A percentile compares a stretch with the other conserved stretches of the same genome.
These are phyloP conservation scores for Cheirogaleus medius DNA, from an alignment of 2,113 vertebrate genomes.

Conservation along the genomic window DNA sequence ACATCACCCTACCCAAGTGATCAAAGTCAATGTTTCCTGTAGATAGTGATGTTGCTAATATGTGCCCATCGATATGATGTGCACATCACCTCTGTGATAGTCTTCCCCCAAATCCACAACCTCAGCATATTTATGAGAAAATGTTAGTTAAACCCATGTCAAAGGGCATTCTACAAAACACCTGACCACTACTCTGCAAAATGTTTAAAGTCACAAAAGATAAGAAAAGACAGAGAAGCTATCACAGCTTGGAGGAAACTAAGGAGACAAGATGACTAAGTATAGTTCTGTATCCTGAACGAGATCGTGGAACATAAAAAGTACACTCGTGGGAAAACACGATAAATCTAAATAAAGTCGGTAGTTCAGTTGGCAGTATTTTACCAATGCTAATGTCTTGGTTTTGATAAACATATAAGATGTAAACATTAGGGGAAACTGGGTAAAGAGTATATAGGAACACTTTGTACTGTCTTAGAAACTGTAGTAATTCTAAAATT, in stretches of 20 bases:
- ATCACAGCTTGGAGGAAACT: background rate
- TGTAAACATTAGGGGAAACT: background rate
- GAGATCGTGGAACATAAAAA: background rate
- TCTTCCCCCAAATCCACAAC: background rate
- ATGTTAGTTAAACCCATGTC: background rate
- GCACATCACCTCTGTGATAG: background rate
- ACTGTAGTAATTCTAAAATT: background rate
- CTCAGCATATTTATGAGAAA: background rate
- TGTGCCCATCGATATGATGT: background rate
- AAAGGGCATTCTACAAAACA: background rate
- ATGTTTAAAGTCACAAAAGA: constrained; percentile 1
- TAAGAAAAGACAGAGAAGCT: background rate
- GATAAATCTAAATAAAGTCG: background rate
- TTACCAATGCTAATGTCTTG: background rate
- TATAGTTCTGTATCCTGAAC: background rate
- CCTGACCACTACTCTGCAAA: background rate
- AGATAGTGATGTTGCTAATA: background rate
- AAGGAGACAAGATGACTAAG: background rate
- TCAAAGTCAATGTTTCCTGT: background rate
- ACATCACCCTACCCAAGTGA: background rate
- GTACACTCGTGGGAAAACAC: background rate
- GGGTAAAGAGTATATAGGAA: background rate
- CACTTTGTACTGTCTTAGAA: background rate
- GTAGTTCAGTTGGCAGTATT: background rate
- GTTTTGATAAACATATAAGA: background rate